A percentile compares a stretch with the other conserved stretches of the same genome.
Evolutionary conservation across 2,888 invertebrate genomes (phyloP).

Genomic region (Rugalucina vietnamica): DNA sequence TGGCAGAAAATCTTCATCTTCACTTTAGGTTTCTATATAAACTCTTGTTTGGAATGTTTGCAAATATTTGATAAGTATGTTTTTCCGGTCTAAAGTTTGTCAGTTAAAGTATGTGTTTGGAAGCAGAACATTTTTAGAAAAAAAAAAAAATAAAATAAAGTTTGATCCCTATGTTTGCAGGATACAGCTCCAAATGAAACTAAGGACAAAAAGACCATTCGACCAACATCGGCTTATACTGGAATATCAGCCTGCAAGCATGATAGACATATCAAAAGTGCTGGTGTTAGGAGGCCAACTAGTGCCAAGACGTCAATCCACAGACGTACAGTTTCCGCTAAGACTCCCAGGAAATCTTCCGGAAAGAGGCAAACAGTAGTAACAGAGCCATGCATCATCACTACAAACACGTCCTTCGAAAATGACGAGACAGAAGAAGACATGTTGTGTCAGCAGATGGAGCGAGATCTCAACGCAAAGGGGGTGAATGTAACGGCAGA

Average conservation of each 20-base stretch:
- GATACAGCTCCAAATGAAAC: not conserved
- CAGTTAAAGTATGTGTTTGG: no score
- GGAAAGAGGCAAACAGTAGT: constrained; percentile 50
- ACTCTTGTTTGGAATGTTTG: no score
- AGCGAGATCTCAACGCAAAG: constrained; percentile 63
- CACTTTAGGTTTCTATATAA: no score
- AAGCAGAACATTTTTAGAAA: no score
- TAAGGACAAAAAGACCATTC: constrained; percentile 26
- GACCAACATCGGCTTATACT: constrained; percentile 49
- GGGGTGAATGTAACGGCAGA: constrained; percentile 67
- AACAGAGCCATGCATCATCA: constrained; percentile 63
- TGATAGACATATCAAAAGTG: constrained; percentile 29
- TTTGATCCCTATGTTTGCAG: no score
- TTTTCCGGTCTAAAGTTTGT: no score
- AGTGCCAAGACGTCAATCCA: constrained; percentile 11
- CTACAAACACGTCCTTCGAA: constrained; percentile 54
- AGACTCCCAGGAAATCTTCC: constrained; percentile 25
- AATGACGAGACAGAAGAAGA: constrained; percentile 68
- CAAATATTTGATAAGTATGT: no score
- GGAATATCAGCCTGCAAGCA: constrained; percentile 38
- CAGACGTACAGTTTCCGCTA: not conserved
- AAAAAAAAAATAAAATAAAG: no score
- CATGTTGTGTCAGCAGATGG: constrained; percentile 64
- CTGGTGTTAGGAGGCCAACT: constrained; percentile 36
- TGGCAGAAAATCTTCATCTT: no score